These are phyloP conservation scores for Sciurus carolinensis DNA, from an alignment of 2,797 vertebrate genomes.

Conservation along the genomic window DNA sequence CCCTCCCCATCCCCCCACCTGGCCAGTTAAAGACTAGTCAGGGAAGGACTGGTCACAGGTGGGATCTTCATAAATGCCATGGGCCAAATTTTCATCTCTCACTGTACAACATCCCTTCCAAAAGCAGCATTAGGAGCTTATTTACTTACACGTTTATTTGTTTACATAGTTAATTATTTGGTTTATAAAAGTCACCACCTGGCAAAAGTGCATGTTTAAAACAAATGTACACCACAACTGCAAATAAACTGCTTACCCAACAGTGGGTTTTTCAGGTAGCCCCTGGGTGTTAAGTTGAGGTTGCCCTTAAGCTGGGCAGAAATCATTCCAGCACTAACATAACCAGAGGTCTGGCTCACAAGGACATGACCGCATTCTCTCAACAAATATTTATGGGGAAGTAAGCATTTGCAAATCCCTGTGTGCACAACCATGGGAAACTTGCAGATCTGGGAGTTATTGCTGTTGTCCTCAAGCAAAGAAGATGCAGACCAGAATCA, in stretches of 20 bases:
- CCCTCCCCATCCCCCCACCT: background rate
- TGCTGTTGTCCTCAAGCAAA: accelerated
- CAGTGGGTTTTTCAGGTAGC: background rate
- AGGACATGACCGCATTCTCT: background rate
- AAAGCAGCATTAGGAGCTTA: background rate
- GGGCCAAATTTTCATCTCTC: background rate
- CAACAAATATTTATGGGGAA: background rate
- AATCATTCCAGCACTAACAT: background rate
- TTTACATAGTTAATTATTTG: background rate
- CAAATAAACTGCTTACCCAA: background rate
- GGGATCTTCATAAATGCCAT: background rate
- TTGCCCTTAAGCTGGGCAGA: background rate
- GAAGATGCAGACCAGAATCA: background rate
- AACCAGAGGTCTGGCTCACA: background rate
- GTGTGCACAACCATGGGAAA: background rate
- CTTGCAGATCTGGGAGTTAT: too few relatives aligned
- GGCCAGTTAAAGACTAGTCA: background rate
- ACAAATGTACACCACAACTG: background rate
- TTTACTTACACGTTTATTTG: constrained; percentile 24
- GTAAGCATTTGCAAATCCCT: background rate
- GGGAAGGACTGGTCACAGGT: background rate
- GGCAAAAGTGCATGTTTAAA: background rate
- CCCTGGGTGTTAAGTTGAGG: background rate
- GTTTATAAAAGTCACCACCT: constrained; percentile 28
- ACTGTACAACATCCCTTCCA: background rate